Evolutionary conservation across 2,888 invertebrate genomes (phyloP), one percentile per base, ranked within the genome.

Genomic region (Morinoia aosen): DNA sequence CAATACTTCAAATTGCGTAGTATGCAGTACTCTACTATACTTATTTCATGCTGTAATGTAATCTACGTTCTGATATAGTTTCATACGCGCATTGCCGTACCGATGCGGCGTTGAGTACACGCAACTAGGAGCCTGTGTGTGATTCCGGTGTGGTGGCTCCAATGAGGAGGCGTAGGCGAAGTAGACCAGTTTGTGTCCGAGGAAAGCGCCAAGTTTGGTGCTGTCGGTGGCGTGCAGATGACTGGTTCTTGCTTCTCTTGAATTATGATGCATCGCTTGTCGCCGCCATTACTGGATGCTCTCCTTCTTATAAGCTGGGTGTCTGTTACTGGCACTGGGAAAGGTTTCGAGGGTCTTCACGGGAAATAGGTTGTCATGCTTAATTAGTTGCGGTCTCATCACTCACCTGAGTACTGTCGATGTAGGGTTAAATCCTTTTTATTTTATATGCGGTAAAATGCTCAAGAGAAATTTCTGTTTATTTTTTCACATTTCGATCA

Each of bases 191-290:
- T 90, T 40, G 90, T 90, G 90, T 90, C 90, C 90, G 90, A 90
- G 40, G 40, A 16, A 14, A 14, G n/a, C 40, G 39, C 90, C 48
- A 40, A 48, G 39, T 90, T 90, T 90, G 90, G 90, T 90, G 90
- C 33, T 90, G 90, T 90, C 90, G 90, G 90, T 90, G 48, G 90
- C 90, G 8, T 11, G 90, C 90, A 48, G 16, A 90, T 90, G 90
- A 39, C 40, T 40, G 40, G 48, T 40, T 90, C 40, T 19, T 25
- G 76, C 76, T 40, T 19, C 39, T 90, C 40, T 19, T 90, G 8
- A 90, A 90, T 90, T 90, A 90, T 48, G 90, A 90, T 90, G 90
- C 39, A 39, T 90, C 76, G 90, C 40, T 40, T 90, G 90, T 48
- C 90, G 90, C 90, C 14, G 40, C 48, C 40, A 40, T 90, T 90